These are phyloP conservation scores for Ciconia maguari DNA, from an alignment of 2,113 vertebrate genomes.

Conservation along the genomic window DNA sequence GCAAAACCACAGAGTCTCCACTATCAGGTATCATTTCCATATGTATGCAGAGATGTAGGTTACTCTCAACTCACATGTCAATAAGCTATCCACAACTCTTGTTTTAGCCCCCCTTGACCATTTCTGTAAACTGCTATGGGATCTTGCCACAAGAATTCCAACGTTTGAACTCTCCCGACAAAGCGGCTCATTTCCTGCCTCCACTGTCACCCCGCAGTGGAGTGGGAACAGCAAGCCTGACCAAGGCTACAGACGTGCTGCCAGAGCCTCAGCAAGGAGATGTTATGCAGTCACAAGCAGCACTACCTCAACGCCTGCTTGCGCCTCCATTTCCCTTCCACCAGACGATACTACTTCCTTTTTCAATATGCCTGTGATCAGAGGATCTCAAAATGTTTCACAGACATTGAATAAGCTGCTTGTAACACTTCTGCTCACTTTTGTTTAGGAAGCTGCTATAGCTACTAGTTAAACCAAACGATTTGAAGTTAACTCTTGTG, in stretches of 20 bases:
- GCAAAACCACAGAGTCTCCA: background rate
- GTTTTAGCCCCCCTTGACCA: background rate
- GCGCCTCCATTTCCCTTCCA: background rate
- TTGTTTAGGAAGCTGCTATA: background rate
- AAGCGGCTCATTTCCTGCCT: background rate
- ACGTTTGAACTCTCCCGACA: background rate
- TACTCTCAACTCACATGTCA: background rate
- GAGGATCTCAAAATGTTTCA: background rate
- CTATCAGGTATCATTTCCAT: background rate
- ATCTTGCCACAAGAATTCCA: background rate
- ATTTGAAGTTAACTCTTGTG: background rate
- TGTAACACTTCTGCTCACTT: background rate
- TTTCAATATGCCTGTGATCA: background rate
- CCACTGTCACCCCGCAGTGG: background rate
- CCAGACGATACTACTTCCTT: background rate
- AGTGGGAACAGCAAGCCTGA: background rate
- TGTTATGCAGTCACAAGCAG: background rate
- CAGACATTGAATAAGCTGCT: background rate
- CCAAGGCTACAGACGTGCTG: accelerated
- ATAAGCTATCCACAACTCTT: background rate
- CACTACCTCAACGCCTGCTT: background rate
- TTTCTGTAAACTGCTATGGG: background rate
- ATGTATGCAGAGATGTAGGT: background rate
- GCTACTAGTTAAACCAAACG: background rate
- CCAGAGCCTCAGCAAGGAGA: background rate